These are phyloP conservation scores for Scortum barcoo DNA, from an alignment of 2,113 vertebrate species.

Conservation along the genomic window DNA sequence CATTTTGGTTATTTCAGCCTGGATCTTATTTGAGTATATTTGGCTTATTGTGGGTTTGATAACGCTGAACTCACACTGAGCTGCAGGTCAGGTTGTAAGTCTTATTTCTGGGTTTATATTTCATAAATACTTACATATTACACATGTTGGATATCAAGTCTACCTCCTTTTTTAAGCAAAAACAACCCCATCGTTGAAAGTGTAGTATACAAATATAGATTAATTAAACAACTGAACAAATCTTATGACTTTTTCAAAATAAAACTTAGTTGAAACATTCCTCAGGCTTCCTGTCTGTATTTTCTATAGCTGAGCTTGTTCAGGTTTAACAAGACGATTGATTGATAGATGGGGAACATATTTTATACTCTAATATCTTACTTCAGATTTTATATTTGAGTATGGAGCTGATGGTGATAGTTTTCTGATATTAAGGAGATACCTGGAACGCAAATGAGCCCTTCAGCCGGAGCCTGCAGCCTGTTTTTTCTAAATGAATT, in stretches of 20 bases:
- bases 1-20: neutral
- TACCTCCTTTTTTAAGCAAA: too few species aligned
- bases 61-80: neutral
- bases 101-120: neutral
- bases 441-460: neutral
- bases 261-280: too few species aligned
- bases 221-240: too few species aligned
- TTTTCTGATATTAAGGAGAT: neutral
- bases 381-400: neutral
- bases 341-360: neutral
- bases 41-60: neutral
- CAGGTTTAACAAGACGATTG: neutral
- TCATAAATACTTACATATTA: neutral
- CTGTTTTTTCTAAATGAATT: neutral
- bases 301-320: neutral
- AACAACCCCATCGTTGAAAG: too few species aligned
- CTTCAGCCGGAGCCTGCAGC: neutral
- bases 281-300: neutral
- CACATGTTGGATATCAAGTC: too few species aligned
- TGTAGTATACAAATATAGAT: too few species aligned
- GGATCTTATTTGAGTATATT: neutral
- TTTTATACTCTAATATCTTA: neutral
- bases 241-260: too few species aligned
- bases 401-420: neutral
- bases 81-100: neutral